Evolutionary conservation across 2,797 vertebrate genomes (phyloP).

Genomic region (Oreochromis grahami): DNA sequence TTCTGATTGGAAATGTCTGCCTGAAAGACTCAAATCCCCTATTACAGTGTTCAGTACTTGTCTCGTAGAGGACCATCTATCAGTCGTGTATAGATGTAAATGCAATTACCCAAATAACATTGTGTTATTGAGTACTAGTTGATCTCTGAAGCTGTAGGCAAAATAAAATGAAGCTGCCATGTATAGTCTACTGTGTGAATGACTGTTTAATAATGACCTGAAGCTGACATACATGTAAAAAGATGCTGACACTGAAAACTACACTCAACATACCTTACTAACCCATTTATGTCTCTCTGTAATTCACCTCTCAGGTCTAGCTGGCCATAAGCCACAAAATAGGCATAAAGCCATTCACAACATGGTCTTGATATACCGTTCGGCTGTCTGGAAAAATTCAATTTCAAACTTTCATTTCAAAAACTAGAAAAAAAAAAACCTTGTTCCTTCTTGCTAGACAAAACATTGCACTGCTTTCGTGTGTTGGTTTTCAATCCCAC

Average conservation of each 20-base stretch:
- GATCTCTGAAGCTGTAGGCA: background rate
- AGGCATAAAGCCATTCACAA: background rate
- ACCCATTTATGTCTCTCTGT: background rate
- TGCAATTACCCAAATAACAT: background rate
- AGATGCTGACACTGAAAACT: background rate
- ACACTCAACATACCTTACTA: background rate
- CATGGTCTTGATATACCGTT: background rate
- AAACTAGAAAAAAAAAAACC: background rate
- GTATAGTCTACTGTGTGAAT: background rate
- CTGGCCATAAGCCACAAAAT: background rate
- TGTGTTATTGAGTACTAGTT: background rate
- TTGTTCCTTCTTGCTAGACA: background rate
- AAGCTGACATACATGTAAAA: background rate
- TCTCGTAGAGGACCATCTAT: background rate
- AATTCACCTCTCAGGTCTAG: background rate
- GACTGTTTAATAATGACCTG: conserved; percentile 1
- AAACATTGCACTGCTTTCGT: background rate
- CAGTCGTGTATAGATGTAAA: background rate
- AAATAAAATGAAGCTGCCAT: conserved; percentile 30
- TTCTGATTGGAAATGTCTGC: background rate
- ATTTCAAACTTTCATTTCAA: background rate
- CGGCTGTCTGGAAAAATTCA: background rate
- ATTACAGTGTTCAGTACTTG: background rate
- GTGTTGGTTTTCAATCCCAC: background rate
- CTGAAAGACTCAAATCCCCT: background rate